Conservation (phyloP, 1,140 invertebrate species). For the Papilio xuthus region DNA sequence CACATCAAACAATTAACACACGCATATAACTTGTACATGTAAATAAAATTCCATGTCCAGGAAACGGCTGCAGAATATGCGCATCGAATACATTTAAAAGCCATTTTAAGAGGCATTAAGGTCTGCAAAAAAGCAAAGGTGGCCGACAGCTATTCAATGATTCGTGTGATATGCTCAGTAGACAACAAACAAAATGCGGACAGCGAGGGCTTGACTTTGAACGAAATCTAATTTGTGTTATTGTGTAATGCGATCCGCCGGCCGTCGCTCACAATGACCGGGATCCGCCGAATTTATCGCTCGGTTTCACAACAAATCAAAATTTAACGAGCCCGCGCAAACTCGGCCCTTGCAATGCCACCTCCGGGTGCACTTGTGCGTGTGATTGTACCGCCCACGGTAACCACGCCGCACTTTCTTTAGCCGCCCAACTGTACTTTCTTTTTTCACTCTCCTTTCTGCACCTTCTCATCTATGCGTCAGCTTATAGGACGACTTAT, state of each 20-base stretch:
- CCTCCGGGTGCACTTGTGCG: slow-evolving; percentile 60
- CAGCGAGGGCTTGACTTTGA: slow-evolving; percentile 77
- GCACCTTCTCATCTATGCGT: slow-evolving; percentile 32
- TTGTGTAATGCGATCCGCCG: slow-evolving; percentile 74
- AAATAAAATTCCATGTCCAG: slow-evolving; percentile 23
- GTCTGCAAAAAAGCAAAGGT: slow-evolving; percentile 57
- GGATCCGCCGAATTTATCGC: slow-evolving; percentile 70
- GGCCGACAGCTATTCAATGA: slow-evolving; percentile 69
- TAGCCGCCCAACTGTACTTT: slow-evolving; percentile 39
- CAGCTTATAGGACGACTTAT: slow-evolving; percentile 48
- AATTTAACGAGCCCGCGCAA: slow-evolving; percentile 75
- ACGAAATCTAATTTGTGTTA: slow-evolving; percentile 80
- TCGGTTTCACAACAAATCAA: slow-evolving; percentile 80
- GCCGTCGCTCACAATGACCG: slow-evolving; percentile 44
- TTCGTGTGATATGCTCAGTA: slow-evolving; percentile 67
- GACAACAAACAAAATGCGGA: slow-evolving; percentile 71
- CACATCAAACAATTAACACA: slow-evolving; percentile 34
- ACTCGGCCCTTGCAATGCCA: slow-evolving; percentile 59
- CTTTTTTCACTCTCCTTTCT: slow-evolving; percentile 39
- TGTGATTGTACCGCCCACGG: slow-evolving; percentile 67
- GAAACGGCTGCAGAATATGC: slow-evolving; percentile 10
- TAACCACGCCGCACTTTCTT: slow-evolving; percentile 47
- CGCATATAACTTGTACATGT: slow-evolving; percentile 4
- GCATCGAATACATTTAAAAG: slow-evolving; percentile 16
- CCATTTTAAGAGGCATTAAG: slow-evolving; percentile 25